Percentiles rank a stretch among this genome's conserved stretches.
phyloP scores from a whole-genome alignment of 2,888 invertebrate species.

The Maniola hyperantus region DNA sequence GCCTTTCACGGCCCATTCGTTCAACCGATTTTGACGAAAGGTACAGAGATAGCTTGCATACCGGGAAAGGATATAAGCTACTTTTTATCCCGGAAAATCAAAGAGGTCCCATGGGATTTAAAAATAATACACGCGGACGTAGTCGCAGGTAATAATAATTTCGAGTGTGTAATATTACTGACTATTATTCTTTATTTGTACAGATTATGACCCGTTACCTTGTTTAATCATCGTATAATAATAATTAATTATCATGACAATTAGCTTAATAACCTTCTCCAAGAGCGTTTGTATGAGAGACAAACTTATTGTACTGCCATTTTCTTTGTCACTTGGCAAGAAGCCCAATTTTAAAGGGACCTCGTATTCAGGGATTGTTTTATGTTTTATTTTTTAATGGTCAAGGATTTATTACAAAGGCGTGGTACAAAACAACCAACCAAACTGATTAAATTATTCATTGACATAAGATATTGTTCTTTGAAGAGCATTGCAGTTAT shows the following conservation, averaged over 20 bases:
- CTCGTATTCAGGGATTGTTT: conserved; percentile 8
- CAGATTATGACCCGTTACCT: conserved; percentile 8
- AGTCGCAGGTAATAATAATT: too few relatives aligned
- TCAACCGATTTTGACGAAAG: too few relatives aligned
- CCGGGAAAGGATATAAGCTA: too few relatives aligned
- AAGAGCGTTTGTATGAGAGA: conserved; percentile 9
- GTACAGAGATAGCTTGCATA: too few relatives aligned
- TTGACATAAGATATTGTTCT: not conserved
- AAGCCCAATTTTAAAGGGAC: not conserved
- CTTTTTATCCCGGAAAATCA: too few relatives aligned
- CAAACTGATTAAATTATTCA: not conserved
- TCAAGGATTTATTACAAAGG: not conserved
- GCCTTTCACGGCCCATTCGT: too few relatives aligned
- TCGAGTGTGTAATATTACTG: too few relatives aligned
- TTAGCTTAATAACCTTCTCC: conserved; percentile 12
- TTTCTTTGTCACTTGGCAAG: conserved; percentile 12
- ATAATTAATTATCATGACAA: conserved; percentile 24
- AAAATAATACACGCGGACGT: too few relatives aligned
- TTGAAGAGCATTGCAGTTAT: too few relatives aligned
- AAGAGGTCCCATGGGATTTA: too few relatives aligned
- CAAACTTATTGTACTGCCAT: conserved; percentile 5
- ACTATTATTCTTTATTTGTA: conserved; percentile 9
- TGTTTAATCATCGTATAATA: conserved; percentile 11
- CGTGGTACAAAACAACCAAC: not conserved
- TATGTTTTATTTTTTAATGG: not conserved